Base-by-base conservation (phyloP, 2,797 vertebrate species). In the Prionace glauca region DNA sequence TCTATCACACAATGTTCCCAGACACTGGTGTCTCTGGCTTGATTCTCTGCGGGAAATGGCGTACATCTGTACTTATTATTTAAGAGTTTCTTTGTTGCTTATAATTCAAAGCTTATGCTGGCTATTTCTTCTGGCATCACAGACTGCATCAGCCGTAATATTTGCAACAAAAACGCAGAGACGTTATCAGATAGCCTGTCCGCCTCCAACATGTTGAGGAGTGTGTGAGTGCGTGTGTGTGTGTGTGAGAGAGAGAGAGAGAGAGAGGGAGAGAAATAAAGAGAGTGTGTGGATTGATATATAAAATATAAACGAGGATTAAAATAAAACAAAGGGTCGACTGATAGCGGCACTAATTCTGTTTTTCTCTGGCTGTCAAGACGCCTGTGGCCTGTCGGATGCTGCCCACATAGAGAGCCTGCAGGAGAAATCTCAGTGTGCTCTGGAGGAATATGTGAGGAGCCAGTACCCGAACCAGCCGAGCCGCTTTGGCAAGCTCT, bases 391-490 rank as follows among this genome's bases (percentile, higher is more conserved):
- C 98, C 98, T 99, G 97, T 99, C 99, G 97, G 99, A 99, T 97
- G 98, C 98, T 95, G 99, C 98, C 96, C 99, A 99, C 97, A 99
- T 99, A 97, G 99, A 99, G 97, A 99, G 99, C 97, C 98, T 99
- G 96, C 99, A 99, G 96, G 99, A 99, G 98, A 99, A 99, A 97
- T 99, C 99, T 95, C 99, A 99, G 97, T 99, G 99, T 96, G 99
- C 99, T 93, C 98, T 99, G 97, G 99, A 99, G 97, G 99, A 99
- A 96, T 99, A 99, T 41, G 99, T 99, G 97, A 97, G 99, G 97
- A 99, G 99, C 98, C 99, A 99, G 97, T 99, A 99, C 96, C 99
- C 99, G 96, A 99, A 99, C 98, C 99, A 99, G 96, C 99, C 99
- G 95, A 99, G 99, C 97, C 99, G 99, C 97, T 99, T 99, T 97